Evolutionary conservation across 2,888 invertebrate species (phyloP), one percentile per base, ranked within the genome.

Genomic region (Arrhopalites spinosus): DNA sequence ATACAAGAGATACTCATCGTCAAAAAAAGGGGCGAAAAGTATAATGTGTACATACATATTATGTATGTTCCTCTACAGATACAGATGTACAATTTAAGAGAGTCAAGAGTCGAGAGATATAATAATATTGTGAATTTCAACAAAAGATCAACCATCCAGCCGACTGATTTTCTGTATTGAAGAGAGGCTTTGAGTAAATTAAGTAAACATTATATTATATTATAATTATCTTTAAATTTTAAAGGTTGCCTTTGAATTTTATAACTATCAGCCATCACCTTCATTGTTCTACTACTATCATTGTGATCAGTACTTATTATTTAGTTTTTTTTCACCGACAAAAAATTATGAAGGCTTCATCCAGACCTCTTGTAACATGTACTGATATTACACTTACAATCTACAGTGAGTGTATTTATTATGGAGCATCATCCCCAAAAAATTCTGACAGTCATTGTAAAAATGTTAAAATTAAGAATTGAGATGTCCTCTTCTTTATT

Each of bases 171-270:
- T 56, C 56, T 56, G 56, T 23, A 8, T 59, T 59, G 13, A 63
- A 25, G 8, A 23, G 59, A 64, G n/a, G 11, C 50, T 17, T 15
- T 15, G 30, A 56, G 69, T 20, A 25, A 70, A 70, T 70, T 56
- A 70, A 70, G 70, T 70, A 70, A 70, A 70, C 23, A 56, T n/a
- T 53, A 53, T 11, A 20, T n/a, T 23, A 30, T 68, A 47, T 68
- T 68, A 68, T 68, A 68, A 68, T 68, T 68, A 68, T 68, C 68
- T 23, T 45, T 66, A n/a, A 66, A 15, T 66, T 66, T 43, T 43
- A 43, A n/a, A n/a, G 15, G 66, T 68, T 27, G 29, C 47, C 68
- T 68, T 53, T 23, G 47, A 25, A 30, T 50, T 68, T 68, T 68
- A 68, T 68, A 45, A 68, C 29, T 27, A 68, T 50, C 27, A 47